Conservation (phyloP, 2,888 invertebrate genomes). For the Mythimna ferrago region DNA sequence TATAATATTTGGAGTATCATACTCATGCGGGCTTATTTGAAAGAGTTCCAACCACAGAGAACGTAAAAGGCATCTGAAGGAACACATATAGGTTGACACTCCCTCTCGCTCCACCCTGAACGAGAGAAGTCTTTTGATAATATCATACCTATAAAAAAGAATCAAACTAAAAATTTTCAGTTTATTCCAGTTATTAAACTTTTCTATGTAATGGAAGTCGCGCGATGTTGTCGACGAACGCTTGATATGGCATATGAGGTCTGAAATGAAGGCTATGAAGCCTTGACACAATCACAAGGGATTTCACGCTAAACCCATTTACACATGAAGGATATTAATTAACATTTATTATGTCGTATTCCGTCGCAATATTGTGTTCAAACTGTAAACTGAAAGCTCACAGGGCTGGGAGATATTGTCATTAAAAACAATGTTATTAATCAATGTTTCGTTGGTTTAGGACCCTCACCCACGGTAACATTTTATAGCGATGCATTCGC, state of each 20-base stretch:
- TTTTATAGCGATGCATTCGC: too few species aligned
- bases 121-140: not conserved
- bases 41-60: too few species aligned
- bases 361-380: conserved; percentile 3
- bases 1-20: not conserved
- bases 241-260: conserved; percentile 2
- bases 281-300: conserved; percentile 43
- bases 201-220: conserved; percentile 3
- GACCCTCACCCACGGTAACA: too few species aligned
- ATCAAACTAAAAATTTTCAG: not conserved
- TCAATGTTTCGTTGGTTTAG: not conserved
- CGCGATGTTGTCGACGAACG: not conserved
- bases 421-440: conserved; percentile 8
- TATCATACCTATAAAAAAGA: not conserved
- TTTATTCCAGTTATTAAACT: conserved; percentile 12
- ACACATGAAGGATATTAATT: conserved; percentile 25
- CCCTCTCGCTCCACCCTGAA: too few species aligned
- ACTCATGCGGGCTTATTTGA: too few species aligned
- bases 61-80: too few species aligned
- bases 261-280: conserved; percentile 12
- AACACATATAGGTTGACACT: too few species aligned
- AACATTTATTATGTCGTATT: conserved; percentile 19
- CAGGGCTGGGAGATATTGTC: not conserved
- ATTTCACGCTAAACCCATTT: conserved; percentile 34
- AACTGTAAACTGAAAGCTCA: conserved; percentile 19